phyloP scores from a whole-genome alignment of 2,797 vertebrate genomes.

The Coendou prehensilis region DNA sequence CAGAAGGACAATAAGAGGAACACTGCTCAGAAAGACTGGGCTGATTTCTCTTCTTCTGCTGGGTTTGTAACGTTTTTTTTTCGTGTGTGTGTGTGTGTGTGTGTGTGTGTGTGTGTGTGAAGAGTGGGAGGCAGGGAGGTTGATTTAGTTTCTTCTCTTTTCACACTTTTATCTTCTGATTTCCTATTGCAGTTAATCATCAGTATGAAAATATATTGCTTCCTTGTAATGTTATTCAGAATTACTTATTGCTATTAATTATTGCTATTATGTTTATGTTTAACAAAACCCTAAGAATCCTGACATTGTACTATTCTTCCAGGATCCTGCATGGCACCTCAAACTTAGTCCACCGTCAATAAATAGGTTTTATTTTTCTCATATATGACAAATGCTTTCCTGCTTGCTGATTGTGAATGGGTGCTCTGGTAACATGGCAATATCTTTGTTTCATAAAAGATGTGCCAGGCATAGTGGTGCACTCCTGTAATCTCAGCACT shows the following conservation, averaged over 20 bases:
- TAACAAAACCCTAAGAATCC: not conserved
- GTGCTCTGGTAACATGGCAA: not conserved
- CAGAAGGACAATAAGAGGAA: slow-evolving; percentile 32
- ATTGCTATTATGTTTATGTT: not conserved
- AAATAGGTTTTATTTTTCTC: slow-evolving; percentile 56
- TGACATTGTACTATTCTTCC: not conserved
- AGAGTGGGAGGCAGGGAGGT: not conserved
- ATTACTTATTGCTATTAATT: not conserved
- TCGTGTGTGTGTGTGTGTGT: not conserved
- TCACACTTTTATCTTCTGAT: slow-evolving; percentile 25
- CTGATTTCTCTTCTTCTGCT: not conserved
- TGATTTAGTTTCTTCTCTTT: slow-evolving; percentile 13
- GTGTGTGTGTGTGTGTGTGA: not conserved
- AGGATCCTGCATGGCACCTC: not conserved
- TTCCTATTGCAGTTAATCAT: not conserved
- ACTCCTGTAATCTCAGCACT: not conserved
- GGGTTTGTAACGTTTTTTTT: not conserved
- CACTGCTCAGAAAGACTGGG: not conserved
- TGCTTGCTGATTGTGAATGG: not conserved
- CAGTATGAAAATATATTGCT: not conserved
- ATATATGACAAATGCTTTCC: not conserved
- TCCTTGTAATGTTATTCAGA: slow-evolving; percentile 48
- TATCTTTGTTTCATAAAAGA: slow-evolving; percentile 12
- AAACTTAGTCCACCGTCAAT: not conserved
- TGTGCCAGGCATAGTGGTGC: not conserved